Base-by-base conservation (phyloP, 1,140 invertebrate species). In the Danaus melanippus region DNA sequence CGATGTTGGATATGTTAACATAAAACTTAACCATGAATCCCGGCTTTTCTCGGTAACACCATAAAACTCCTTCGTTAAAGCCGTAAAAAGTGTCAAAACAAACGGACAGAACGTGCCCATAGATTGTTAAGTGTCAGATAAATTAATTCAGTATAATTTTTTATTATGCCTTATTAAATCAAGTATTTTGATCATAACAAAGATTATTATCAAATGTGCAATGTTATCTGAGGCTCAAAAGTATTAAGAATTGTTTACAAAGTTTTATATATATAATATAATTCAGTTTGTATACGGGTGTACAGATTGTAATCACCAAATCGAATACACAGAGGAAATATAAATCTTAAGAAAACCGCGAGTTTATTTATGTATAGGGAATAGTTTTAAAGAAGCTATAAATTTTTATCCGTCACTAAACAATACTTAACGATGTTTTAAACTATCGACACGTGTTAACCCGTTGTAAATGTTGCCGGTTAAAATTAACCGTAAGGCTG, bases 371-470 rank as follows among this genome's bases (percentile, higher is more conserved):
- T 32, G 21, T 32, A 32, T 32, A 32, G 10, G 41, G 41, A 50
- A 50, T 41, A 32, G 12, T 48, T 54, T 49, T 42, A 49, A n/a
- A 10, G 9, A 43, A 32, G 61, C 58, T 48, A 61, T 61, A 52
- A 61, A 61, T 57, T 61, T 61, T 50, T 56, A 64, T 53, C 46
- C 43, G 60, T 64, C 51, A 42, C 50, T 58, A 60, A 64, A 64
- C 62, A 60, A 60, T 60, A 60, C 51, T 42, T 64, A 57, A 64
- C 46, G 47, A 55, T 21, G 40, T 32, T 64, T 60, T 60, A 64
- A 64, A 56, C 50, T 57, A 60, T 54, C 54, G 53, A 64, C 62
- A 64, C 52, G 47, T 64, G 62, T 64, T 56, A 58, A 60, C 62
- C 55, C 54, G 51, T 50, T 57, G 53, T 64, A 60, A 60, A 64